Evolutionary conservation across 2,113 vertebrate genomes (phyloP).

Genomic region (Pipra filicauda): DNA sequence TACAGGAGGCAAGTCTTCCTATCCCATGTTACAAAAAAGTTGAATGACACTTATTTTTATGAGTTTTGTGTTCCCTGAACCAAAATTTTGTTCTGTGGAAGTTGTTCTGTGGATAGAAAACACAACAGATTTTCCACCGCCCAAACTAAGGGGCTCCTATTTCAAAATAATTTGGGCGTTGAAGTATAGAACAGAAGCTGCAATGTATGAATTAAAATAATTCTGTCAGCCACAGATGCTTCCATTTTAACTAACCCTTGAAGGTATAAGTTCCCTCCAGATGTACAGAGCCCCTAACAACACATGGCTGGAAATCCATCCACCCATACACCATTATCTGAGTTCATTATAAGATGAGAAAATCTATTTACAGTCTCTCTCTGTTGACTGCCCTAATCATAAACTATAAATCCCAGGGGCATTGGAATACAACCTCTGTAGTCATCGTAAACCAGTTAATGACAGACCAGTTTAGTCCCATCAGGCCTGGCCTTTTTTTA

Average conservation of each 20-base stretch:
- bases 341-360: not conserved
- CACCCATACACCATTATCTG: not conserved
- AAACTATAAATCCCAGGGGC: not conserved
- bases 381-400: not conserved
- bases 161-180: accelerated
- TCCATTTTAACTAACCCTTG: not conserved
- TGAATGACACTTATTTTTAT: not conserved
- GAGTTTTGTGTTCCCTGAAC: not conserved
- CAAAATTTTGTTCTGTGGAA: not conserved
- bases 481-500: not conserved
- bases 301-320: not conserved
- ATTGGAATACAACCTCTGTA: not conserved
- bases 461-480: not conserved
- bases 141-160: not conserved
- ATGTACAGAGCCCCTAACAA: not conserved
- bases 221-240: not conserved
- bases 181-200: not conserved
- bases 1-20: not conserved
- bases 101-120: not conserved
- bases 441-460: not conserved
- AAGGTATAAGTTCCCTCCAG: not conserved
- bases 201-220: not conserved
- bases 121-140: not conserved
- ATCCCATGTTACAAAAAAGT: not conserved
- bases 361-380: not conserved